Evolutionary conservation across 1,140 invertebrate species (phyloP), one percentile per base, ranked within the genome.

Genomic region (Cheumatopsyche charites): DNA sequence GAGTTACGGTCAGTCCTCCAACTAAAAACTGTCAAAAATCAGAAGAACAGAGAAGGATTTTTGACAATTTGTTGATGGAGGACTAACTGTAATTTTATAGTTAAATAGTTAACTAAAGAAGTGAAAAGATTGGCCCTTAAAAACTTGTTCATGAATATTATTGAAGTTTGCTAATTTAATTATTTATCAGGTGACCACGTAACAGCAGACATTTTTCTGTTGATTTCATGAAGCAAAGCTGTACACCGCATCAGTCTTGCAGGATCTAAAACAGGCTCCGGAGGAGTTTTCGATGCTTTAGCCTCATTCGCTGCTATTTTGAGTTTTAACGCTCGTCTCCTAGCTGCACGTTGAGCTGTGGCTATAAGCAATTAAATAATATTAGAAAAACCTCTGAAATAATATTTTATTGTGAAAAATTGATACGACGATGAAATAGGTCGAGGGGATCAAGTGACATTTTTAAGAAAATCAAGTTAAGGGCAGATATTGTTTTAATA

Each of bases 141-240:
- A n/a, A n/a, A n/a, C n/a, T 47, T 36, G 15, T 47, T 47, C 13
- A 47, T n/a, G 13, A 47, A 3, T 47, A 47, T 6, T n/a, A 12
- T 6, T 7, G 25, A 25, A 58, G 7, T 25, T 58, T 58, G 7
- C 21, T 58, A 13, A 58, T 9, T 21, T 25, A 25, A 47, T 55
- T 68, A 68, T 55, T 55, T 55, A 68, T 73, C 71, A 1, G 79
- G 89, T 74, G 88, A 89, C 90, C 90, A 91, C 0, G 87, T 88
- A 61, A 90, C 89, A 26, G 87, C 80, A 23, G 83, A 79, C 84
- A 91, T 88, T 82, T 91, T 91, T 47, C 89, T 86, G 78, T 92
- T 91, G 23, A 92, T 83, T 79, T 91, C 90, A 67, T 87, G 85
- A n/a, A 92, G 80, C 77, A 92, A 90, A 11, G 90, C 83, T 2